Evolutionary conservation across 1,140 invertebrate species (phyloP).

Genomic region (Schlechtendalia chinensis): DNA sequence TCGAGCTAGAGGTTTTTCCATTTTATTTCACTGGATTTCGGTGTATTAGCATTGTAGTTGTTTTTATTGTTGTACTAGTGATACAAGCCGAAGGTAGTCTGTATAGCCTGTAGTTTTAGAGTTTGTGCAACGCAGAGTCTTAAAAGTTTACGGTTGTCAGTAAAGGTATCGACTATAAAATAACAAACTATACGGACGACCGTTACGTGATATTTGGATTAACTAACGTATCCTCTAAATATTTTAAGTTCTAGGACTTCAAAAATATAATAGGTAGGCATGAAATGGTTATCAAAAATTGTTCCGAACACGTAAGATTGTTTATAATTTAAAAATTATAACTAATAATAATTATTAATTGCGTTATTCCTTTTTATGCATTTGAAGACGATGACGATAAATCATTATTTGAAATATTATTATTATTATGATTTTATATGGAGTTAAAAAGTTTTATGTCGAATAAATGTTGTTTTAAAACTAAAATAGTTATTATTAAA

Average conservation of each 20-base stretch:
- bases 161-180: conserved; percentile 1
- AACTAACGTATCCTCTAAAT: background rate
- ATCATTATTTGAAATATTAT: too few relatives aligned
- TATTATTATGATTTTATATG: too few relatives aligned
- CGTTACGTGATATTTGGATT: background rate
- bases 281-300: too few relatives aligned
- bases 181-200: background rate
- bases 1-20: conserved; percentile 17
- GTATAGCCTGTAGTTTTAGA: background rate
- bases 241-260: background rate
- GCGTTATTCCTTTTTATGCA: too few relatives aligned
- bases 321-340: too few relatives aligned
- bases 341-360: too few relatives aligned
- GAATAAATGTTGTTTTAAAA: too few relatives aligned
- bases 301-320: too few relatives aligned
- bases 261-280: too few relatives aligned
- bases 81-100: background rate
- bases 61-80: conserved; percentile 20
- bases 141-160: conserved; percentile 9
- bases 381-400: too few relatives aligned
- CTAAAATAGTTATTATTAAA: too few relatives aligned
- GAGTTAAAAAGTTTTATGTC: too few relatives aligned
- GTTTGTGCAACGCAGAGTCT: background rate
- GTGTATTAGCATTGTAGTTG: conserved; percentile 25
- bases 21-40: conserved; percentile 20